phyloP scores from a whole-genome alignment of 2,888 invertebrate genomes.

The Cephus pulcher region DNA sequence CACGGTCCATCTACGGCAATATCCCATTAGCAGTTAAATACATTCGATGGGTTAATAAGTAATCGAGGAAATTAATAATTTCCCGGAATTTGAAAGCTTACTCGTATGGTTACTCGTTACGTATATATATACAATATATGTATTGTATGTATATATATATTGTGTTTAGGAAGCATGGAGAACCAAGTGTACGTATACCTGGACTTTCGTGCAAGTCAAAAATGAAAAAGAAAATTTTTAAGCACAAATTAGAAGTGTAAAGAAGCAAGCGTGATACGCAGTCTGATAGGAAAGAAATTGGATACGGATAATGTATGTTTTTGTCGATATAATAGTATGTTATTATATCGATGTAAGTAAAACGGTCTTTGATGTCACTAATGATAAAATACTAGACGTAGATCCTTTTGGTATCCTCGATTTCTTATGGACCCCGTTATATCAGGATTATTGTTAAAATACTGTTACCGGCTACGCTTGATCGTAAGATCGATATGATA shows the following conservation, averaged over 20 bases:
- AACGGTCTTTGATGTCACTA: not conserved
- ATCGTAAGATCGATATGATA: not conserved
- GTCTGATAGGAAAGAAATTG: not conserved
- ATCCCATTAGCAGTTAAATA: slow-evolving; percentile 13
- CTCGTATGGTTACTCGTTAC: no score
- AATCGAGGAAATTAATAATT: not conserved
- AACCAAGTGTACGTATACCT: not conserved
- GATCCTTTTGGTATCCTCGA: not conserved
- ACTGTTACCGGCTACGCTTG: not conserved
- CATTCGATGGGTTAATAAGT: not conserved
- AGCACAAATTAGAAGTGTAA: not conserved
- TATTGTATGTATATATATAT: no score
- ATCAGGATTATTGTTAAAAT: not conserved
- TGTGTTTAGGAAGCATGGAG: no score
- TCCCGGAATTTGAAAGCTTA: not conserved
- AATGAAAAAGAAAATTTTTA: not conserved
- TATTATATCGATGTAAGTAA: not conserved
- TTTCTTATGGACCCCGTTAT: not conserved
- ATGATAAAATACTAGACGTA: not conserved
- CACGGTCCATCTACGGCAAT: slow-evolving; percentile 1
- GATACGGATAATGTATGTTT: not conserved
- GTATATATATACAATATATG: no score
- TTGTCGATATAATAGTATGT: no score
- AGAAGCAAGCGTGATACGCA: not conserved
- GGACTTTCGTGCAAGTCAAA: not conserved